Base-by-base conservation (phyloP, 1,140 invertebrate species). In the Drosophila kanapiae region DNA sequence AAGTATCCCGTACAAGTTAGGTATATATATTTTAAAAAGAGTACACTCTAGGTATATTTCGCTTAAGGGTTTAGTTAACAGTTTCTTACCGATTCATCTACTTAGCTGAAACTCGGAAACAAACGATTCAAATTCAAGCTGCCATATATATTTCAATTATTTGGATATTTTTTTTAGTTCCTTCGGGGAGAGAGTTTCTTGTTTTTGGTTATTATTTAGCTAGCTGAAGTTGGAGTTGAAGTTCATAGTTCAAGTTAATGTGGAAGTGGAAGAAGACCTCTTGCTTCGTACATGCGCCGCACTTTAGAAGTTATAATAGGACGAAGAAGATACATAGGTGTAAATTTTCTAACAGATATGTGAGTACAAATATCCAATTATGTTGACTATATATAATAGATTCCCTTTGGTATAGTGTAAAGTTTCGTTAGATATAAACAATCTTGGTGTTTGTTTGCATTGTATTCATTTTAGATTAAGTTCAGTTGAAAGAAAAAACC, bases 391-490 rank as follows among this genome's bases (percentile, higher is more conserved):
- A 77, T 29, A 63, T 23, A 63, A 57, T 78, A 78, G 49, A 33
- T 72, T 69, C 33, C 48, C 11, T 38, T 65, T 35, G 16, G 65
- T 72, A 47, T 72, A 75, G 82, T 90, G 64, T 78, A 75, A 71
- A 87, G 65, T 78, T 78, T 58, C 47, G 65, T 90, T 69, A 84
- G 84, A 80, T 87, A 78, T 87, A 78, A 91, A 87, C 82, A 91
- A 91, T 91, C 57, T 74, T 91, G 87, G 82, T 91, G 87, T 91
- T 90, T 87, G 82, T 91, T 91, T 90, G 67, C 62, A 18, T 53
- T 48, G 63, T 57, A 31, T 48, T 53, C 63, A 47, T 54, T 57
- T 58, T 57, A 70, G 61, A 58, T 45, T 68, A 38, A 63, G 63
- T 78, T 75, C 51, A 60, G 43, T 77, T 80, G 53, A 79, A 58